These are phyloP conservation scores for Harpagus bidentatus DNA, from an alignment of 2,113 vertebrate species.

Conservation along the genomic window DNA sequence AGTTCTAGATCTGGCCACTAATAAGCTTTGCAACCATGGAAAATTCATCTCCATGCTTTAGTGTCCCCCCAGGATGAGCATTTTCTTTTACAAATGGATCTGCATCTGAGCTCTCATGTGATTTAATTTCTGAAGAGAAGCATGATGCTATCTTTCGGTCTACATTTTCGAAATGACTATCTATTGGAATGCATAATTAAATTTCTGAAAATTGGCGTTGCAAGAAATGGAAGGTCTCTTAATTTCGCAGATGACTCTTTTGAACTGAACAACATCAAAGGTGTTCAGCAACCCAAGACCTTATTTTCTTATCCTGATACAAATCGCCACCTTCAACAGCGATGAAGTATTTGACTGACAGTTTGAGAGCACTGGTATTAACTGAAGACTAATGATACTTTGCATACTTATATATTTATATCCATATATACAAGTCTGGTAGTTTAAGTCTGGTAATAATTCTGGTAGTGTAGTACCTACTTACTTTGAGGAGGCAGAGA, in stretches of 20 bases:
- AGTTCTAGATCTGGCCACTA: background rate
- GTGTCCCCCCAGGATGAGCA: fast-evolving
- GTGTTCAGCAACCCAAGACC: background rate
- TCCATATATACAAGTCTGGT: background rate
- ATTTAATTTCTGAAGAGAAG: background rate
- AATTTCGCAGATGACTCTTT: background rate
- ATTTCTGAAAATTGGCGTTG: background rate
- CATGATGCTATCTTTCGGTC: fast-evolving
- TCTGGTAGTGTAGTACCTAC: background rate
- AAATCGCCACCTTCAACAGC: background rate
- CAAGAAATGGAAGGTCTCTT: background rate
- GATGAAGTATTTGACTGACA: background rate
- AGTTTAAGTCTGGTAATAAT: background rate
- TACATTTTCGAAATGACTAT: background rate
- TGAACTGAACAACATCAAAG: background rate
- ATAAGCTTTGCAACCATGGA: background rate
- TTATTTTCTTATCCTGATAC: background rate
- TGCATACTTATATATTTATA: background rate
- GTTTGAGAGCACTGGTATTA: background rate
- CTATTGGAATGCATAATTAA: background rate
- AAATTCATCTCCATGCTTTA: background rate
- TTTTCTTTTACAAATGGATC: background rate
- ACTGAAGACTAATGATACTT: background rate
- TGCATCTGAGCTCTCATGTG: background rate
- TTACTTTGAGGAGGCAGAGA: background rate